phyloP scores from a whole-genome alignment of 35 echinoderm and acorn worm genomes.

The Amphiura filiformis region DNA sequence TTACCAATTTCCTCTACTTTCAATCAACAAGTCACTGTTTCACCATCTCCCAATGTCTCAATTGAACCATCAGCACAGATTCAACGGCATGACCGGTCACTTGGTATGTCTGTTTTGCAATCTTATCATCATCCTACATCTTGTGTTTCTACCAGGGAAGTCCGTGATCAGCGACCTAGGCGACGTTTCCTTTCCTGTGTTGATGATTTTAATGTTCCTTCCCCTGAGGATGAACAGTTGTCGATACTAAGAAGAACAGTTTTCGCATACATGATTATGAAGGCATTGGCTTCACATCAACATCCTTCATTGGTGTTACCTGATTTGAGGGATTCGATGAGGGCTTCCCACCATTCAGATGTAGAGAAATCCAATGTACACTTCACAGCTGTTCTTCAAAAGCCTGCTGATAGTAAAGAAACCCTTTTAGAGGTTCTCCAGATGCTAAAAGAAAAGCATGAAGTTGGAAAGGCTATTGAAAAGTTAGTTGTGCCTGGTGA shows the following conservation, averaged over 20 bases:
- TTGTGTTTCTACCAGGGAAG: background rate
- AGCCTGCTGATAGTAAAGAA: conserved; percentile 10
- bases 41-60: background rate
- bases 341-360: background rate
- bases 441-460: background rate
- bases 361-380: background rate
- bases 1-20: background rate
- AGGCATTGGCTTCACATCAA: background rate
- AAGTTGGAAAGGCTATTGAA: background rate
- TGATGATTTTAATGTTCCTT: background rate
- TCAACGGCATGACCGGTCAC: background rate
- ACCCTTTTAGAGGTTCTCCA: background rate
- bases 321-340: background rate
- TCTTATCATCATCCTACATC: background rate
- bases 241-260: background rate
- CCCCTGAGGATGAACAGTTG: background rate
- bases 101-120: background rate
- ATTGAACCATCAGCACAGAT: background rate
- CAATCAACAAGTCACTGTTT: background rate
- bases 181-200: background rate
- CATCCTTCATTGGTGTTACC: background rate
- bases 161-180: background rate
- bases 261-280: background rate
- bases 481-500: conserved; percentile 6
- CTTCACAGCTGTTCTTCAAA: background rate